A percentile compares a stretch with the other conserved stretches of the same genome.
phyloP scores from a whole-genome alignment of 1,140 invertebrate genomes.

The Samia ricini region DNA sequence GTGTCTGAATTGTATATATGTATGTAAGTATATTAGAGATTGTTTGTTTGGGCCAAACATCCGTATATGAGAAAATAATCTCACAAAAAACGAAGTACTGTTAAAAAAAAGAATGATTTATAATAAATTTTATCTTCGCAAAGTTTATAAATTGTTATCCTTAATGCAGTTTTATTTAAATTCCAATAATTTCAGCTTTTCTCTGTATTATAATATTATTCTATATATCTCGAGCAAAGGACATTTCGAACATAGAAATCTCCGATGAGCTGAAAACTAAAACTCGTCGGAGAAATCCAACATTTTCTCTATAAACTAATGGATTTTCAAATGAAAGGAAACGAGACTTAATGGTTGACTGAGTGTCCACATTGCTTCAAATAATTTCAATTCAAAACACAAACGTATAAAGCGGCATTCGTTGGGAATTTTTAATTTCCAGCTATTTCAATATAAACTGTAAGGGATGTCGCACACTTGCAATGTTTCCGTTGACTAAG shows the following conservation, averaged over 20 bases:
- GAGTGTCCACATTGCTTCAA: conserved; percentile 28
- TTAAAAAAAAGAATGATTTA: no score
- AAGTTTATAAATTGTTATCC: no score
- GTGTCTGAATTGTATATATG: no score
- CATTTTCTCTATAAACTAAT: conserved; percentile 45
- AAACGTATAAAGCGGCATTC: conserved; percentile 14
- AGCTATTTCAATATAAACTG: not conserved
- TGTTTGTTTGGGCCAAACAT: no score
- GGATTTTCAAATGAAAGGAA: conserved; percentile 41
- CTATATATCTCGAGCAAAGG: conserved; percentile 10
- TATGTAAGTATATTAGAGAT: no score
- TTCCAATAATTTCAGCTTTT: not conserved
- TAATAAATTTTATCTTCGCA: no score
- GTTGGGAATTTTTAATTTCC: conserved; percentile 33
- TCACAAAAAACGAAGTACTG: no score
- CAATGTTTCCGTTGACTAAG: conserved; percentile 1
- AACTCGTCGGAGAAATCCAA: conserved; percentile 31
- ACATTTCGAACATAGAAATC: conserved; percentile 31
- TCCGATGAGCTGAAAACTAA: conserved; percentile 44
- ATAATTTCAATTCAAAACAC: conserved; percentile 34
- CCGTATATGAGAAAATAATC: no score
- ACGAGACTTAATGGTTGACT: conserved; percentile 25
- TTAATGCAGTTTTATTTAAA: no score
- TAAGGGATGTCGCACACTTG: not conserved
- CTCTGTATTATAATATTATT: not conserved